phyloP scores from a whole-genome alignment of 2,888 invertebrate species.

The Philonicus albiceps region DNA sequence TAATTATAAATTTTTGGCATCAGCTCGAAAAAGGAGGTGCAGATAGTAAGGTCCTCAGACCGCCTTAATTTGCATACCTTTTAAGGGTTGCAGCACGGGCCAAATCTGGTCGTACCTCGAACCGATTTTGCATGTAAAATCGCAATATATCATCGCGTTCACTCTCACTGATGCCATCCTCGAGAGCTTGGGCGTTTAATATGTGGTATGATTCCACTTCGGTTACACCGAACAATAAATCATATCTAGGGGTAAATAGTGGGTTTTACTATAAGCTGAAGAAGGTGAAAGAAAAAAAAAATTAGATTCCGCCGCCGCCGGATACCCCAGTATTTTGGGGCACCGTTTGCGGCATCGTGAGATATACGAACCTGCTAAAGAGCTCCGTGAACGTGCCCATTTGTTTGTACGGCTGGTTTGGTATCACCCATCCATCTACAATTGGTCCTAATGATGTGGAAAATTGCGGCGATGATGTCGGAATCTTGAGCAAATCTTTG shows the following conservation, averaged over 20 bases:
- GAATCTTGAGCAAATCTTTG: slow-evolving; percentile 72
- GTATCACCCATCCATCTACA: slow-evolving; percentile 85
- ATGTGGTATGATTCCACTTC: slow-evolving; percentile 83
- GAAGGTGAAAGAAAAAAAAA: not conserved
- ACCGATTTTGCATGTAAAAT: slow-evolving; percentile 80
- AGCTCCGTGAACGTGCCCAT: slow-evolving; percentile 79
- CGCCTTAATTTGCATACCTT: slow-evolving; percentile 64
- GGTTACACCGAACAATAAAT: slow-evolving; percentile 85
- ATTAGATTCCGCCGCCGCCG: not conserved
- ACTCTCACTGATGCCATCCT: slow-evolving; percentile 77
- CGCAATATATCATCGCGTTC: slow-evolving; percentile 79
- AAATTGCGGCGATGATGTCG: slow-evolving; percentile 74
- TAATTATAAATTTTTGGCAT: not conserved
- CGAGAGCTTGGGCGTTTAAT: slow-evolving; percentile 74
- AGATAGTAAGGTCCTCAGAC: not conserved
- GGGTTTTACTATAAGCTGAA: not conserved
- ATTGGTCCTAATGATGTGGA: slow-evolving; percentile 88
- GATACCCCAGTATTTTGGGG: not conserved
- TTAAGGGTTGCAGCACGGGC: slow-evolving; percentile 71
- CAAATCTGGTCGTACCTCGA: slow-evolving; percentile 76
- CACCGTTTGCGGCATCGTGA: not conserved
- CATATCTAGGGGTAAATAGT: slow-evolving; percentile 69
- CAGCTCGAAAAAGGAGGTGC: not conserved
- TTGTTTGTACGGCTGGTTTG: slow-evolving; percentile 78
- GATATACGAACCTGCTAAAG: slow-evolving; percentile 72